phyloP scores from a whole-genome alignment of 2,888 invertebrate genomes.

The Drosophila robusta region DNA sequence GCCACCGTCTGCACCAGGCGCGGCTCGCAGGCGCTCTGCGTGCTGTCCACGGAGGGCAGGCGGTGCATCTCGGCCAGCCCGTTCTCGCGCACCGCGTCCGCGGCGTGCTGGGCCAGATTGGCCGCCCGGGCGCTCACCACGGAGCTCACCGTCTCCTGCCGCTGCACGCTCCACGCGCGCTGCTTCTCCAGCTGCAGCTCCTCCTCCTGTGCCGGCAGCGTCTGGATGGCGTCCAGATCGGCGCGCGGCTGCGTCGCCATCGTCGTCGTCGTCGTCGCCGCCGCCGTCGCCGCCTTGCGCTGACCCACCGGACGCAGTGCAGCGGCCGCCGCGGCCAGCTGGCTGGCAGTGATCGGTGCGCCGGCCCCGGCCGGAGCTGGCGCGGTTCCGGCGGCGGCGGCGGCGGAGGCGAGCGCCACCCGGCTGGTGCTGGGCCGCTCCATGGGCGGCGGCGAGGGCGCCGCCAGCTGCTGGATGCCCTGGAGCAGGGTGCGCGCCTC shows the following conservation, averaged over 20 bases:
- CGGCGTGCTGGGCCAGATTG: not conserved
- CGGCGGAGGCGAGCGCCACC: slow-evolving; percentile 23
- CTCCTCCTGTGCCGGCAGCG: slow-evolving; percentile 85
- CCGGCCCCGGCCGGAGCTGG: slow-evolving; percentile 38
- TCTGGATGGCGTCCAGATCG: slow-evolving; percentile 87
- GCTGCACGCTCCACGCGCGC: slow-evolving; percentile 58
- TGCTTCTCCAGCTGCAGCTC: slow-evolving; percentile 79
- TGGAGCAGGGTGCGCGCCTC: slow-evolving; percentile 83
- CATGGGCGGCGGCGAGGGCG: slow-evolving; percentile 70
- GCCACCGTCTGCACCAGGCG: slow-evolving; percentile 78
- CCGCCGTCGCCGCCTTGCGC: slow-evolving; percentile 7
- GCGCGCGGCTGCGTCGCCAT: slow-evolving; percentile 48
- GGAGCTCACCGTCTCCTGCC: slow-evolving; percentile 79
- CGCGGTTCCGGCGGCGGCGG: no score
- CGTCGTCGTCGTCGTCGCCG: no score
- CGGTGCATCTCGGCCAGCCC: slow-evolving; percentile 80
- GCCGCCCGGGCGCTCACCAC: slow-evolving; percentile 47
- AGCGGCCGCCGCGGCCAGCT: slow-evolving; percentile 74
- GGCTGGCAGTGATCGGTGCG: slow-evolving; percentile 75
- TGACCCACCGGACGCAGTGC: slow-evolving; percentile 70
- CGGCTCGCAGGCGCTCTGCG: slow-evolving; percentile 72
- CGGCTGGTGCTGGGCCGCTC: slow-evolving; percentile 39
- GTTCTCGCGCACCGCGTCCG: slow-evolving; percentile 66
- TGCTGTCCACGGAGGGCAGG: slow-evolving; percentile 78
- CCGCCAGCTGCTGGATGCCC: slow-evolving; percentile 79